Base-by-base conservation (phyloP, 2,888 invertebrate genomes). In the Aphelenchoides bicaudatus region DNA sequence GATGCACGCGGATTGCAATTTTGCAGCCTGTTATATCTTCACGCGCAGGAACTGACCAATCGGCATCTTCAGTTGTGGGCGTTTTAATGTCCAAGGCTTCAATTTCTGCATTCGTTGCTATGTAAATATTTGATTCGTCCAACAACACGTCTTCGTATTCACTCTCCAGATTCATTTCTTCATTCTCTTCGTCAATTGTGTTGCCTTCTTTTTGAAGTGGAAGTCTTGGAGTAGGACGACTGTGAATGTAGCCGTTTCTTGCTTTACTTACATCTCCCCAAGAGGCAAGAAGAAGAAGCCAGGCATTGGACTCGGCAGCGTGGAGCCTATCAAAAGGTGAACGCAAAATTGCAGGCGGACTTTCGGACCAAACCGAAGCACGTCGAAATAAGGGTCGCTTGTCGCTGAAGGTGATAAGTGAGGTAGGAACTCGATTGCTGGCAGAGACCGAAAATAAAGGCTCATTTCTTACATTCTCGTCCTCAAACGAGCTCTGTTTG, bases 291-390 rank as follows among this genome's bases (percentile, higher is more conserved):
- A 61, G 34, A 21, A 61, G 57, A 21, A 61, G 49, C 61, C 61
- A 61, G 10, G 61, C 57, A 34, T 65, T 61, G n/a, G 61, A 64
- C 30, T 61, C 61, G 31, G 39, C 46, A 27, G 27, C 21, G 8
- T 46, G 56, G 3, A 61, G 28, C 10, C 61, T 39, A 28, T 65
- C 56, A 25, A 61, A 61, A n/a, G 61, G 61, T 13, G 63, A 66
- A 19, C 62, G 52, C 49, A 70, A 48, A 5, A 51, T 43, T 5
- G 63, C 68, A 19, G 65, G 65, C 19, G 65, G 65, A 29, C 65
- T 65, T 19, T 65, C 65, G 25, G 48, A 65, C 65, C 65, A 65
- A 3, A 65, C 68, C 1, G 65, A 65, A 13, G 65, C 65, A 2
- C 65, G 28, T 4, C 65, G 64, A 47, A 51, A 65, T 19, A 64